Percentiles rank a stretch among this genome's conserved stretches.
These are phyloP conservation scores for Anodontia alba DNA, from an alignment of 2,888 invertebrate species.

Conservation along the genomic window DNA sequence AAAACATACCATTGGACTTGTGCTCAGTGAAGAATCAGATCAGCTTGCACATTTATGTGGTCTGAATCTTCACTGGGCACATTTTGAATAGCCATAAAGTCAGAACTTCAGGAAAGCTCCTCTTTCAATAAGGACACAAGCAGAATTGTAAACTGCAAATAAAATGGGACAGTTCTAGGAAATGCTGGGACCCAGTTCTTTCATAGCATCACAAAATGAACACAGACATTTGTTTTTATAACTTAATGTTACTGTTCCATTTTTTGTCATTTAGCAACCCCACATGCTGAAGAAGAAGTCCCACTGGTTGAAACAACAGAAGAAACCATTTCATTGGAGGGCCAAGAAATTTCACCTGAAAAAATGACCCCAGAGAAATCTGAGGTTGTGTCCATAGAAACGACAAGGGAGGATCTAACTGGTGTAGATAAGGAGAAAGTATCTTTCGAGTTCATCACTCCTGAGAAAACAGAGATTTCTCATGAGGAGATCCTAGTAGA, in stretches of 20 bases:
- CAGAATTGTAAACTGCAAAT: too few species aligned
- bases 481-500: slow-evolving; percentile 68
- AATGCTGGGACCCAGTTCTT: too few species aligned
- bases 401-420: slow-evolving; percentile 68
- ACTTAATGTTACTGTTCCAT: background rate
- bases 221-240: too few species aligned
- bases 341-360: slow-evolving; percentile 74
- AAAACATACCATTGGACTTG: too few species aligned
- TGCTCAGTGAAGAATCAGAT: too few species aligned
- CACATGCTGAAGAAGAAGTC: slow-evolving; percentile 65
- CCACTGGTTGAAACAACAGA: slow-evolving; percentile 55
- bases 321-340: slow-evolving; percentile 69
- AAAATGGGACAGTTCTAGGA: too few species aligned
- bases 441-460: slow-evolving; percentile 75
- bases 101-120: too few species aligned
- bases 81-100: too few species aligned
- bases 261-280: slow-evolving; percentile 47
- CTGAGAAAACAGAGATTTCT: slow-evolving; percentile 68
- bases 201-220: too few species aligned
- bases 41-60: too few species aligned
- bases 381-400: slow-evolving; percentile 73
- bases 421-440: slow-evolving; percentile 78
- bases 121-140: too few species aligned
- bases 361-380: slow-evolving; percentile 69
- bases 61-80: too few species aligned